A percentile compares a stretch with the other conserved stretches of the same genome.
phyloP scores from a whole-genome alignment of 2,797 vertebrate genomes.

The Mormyrops attenuatus region DNA sequence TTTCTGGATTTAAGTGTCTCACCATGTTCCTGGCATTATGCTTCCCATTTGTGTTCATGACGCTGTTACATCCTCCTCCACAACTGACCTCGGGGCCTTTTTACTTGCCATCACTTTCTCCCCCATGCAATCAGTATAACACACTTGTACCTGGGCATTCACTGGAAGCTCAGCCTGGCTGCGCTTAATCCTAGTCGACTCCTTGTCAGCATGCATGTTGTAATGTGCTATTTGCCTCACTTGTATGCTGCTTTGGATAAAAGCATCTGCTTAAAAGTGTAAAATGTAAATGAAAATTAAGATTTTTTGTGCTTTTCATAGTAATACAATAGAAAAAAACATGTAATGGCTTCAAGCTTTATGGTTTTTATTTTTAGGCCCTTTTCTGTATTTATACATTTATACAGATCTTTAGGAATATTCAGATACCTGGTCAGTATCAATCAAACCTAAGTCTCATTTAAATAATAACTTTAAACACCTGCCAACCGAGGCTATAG shows the following conservation, averaged over 20 bases:
- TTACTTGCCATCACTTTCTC: not conserved
- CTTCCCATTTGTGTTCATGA: not conserved
- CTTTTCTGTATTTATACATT: not conserved
- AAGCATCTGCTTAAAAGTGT: not conserved
- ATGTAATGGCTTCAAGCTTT: not conserved
- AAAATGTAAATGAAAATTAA: not conserved
- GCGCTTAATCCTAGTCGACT: not conserved
- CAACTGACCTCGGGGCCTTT: not conserved
- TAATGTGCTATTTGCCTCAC: not conserved
- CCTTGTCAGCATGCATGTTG: not conserved
- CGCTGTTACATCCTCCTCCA: not conserved
- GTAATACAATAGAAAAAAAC: not conserved
- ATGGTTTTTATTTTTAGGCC: not conserved
- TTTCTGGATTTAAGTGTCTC: not conserved
- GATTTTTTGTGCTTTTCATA: not conserved
- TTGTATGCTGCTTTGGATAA: not conserved
- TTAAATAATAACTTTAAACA: not conserved
- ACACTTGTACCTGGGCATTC: not conserved
- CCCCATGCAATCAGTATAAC: not conserved
- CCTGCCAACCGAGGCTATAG: not conserved
- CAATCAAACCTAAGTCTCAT: not conserved
- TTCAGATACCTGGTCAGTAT: not conserved
- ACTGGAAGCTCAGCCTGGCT: not conserved
- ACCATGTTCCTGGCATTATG: not conserved
- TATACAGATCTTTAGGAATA: not conserved